Evolutionary conservation across 2,113 vertebrate genomes (phyloP).

Genomic region (Telmatochromis sp.): DNA sequence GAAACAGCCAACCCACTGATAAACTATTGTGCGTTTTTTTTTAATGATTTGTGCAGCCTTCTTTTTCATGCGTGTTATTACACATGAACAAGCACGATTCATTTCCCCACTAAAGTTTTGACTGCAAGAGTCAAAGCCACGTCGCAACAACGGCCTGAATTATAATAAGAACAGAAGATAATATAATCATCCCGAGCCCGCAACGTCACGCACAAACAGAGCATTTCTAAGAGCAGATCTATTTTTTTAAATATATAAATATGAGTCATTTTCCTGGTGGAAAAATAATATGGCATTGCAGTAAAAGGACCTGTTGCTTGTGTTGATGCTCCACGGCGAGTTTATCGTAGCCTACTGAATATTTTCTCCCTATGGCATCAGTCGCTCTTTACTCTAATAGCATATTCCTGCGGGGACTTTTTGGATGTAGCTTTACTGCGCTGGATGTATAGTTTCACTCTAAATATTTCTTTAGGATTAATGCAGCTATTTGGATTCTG

Average conservation of each 20-base stretch:
- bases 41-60: neutral
- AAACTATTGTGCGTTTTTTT: neutral
- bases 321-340: neutral
- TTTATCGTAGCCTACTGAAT: neutral
- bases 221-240: neutral
- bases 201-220: rapidly evolving
- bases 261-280: neutral
- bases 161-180: neutral
- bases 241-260: neutral
- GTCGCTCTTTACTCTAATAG: neutral
- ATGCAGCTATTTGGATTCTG: neutral
- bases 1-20: neutral
- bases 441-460: neutral
- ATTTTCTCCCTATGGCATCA: neutral
- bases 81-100: neutral
- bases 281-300: neutral
- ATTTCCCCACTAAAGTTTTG: rapidly evolving
- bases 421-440: neutral
- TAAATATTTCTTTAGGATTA: conserved; percentile 6
- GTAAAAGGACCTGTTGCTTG: neutral
- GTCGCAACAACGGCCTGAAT: neutral
- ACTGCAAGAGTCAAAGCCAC: neutral
- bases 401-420: neutral
- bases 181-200: neutral
- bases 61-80: neutral